Conservation (phyloP, 2,113 vertebrate genomes). For the Oryzias woworae region DNA sequence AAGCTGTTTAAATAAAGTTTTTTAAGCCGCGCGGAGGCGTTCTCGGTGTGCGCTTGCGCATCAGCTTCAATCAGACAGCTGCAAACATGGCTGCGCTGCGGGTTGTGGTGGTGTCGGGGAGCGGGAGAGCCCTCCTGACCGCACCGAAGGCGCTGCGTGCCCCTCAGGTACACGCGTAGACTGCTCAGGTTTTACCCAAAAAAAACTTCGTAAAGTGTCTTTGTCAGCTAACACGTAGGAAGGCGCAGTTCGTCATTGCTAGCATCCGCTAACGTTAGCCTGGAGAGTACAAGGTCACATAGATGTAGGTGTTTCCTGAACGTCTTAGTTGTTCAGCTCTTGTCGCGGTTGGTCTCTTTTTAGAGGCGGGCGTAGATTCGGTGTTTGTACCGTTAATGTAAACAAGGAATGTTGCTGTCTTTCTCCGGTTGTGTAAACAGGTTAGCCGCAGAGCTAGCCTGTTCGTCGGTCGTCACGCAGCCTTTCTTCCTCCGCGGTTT, state of each 20-base stretch:
- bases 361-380: not conserved
- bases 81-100: constrained; percentile 80
- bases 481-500: not conserved
- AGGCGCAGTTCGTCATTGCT: not conserved
- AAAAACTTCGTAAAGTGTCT: too few relatives aligned
- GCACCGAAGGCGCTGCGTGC: constrained; percentile 56
- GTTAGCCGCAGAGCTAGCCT: constrained; percentile 15
- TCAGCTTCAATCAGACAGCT: not conserved
- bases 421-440: not conserved
- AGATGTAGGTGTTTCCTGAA: accelerated
- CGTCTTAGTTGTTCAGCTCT: accelerated
- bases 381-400: not conserved
- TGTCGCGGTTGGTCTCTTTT: not conserved
- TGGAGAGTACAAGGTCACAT: constrained; percentile 69
- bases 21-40: too few relatives aligned
- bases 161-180: constrained; percentile 58
- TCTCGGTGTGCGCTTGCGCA: too few relatives aligned
- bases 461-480: not conserved
- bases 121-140: constrained; percentile 71
- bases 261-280: constrained; percentile 26
- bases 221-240: accelerated
- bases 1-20: too few relatives aligned
- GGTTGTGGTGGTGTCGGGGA: constrained; percentile 63
- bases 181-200: accelerated
- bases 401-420: not conserved